phyloP scores from a whole-genome alignment of 1,140 invertebrate genomes.

The Trachymyrmex cornetzi region DNA sequence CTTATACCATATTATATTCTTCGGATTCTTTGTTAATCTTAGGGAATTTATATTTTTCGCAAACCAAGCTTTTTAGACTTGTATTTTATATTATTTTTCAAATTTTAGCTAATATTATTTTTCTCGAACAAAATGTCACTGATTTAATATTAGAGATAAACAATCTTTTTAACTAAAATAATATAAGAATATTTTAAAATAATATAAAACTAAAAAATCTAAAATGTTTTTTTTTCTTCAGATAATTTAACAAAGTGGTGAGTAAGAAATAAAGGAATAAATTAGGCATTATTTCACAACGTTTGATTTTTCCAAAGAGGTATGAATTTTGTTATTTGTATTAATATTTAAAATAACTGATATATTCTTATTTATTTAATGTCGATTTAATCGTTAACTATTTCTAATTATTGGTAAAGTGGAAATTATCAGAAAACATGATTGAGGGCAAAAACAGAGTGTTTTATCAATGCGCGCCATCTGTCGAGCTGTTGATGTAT shows the following conservation, averaged over 20 bases:
- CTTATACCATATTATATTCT: not conserved
- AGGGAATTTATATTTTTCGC: not conserved
- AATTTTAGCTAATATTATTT: not conserved
- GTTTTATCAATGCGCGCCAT: slow-evolving; percentile 7
- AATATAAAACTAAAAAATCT: too few species aligned
- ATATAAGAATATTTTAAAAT: too few species aligned
- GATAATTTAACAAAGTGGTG: not conserved
- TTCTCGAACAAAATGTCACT: not conserved
- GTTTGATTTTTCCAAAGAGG: not conserved
- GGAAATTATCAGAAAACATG: not conserved
- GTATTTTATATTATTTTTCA: not conserved
- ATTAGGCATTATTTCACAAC: not conserved
- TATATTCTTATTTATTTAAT: not conserved
- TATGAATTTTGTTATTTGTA: not conserved
- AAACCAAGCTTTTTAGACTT: not conserved
- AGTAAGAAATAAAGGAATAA: not conserved
- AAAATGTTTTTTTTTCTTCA: not conserved
- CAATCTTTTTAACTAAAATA: too few species aligned
- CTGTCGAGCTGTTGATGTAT: not conserved
- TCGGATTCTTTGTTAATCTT: not conserved
- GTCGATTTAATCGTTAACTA: not conserved
- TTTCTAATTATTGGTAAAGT: slow-evolving; percentile 26
- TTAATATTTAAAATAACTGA: not conserved
- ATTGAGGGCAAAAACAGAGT: not conserved
- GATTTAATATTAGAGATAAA: not conserved